These are phyloP conservation scores for Drosophila prosaltans DNA, from an alignment of 1,140 invertebrate genomes.

Conservation along the genomic window DNA sequence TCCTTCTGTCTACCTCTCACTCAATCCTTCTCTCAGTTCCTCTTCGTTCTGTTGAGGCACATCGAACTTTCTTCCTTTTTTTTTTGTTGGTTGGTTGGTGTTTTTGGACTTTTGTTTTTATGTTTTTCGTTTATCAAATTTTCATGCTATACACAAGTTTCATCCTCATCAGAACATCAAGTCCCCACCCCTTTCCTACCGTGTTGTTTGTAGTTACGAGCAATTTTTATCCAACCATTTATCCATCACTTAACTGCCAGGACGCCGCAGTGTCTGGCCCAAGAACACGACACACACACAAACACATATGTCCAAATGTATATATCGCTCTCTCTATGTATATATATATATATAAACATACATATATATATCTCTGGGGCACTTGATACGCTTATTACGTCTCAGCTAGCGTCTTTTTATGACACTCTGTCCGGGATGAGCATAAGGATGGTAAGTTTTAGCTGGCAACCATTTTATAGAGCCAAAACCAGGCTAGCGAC, in stretches of 20 bases:
- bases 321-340: neutral
- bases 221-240: slow-evolving; percentile 78
- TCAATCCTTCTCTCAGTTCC: slow-evolving; percentile 21
- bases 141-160: slow-evolving; percentile 61
- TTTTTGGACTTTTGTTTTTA: slow-evolving; percentile 45
- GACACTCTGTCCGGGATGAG: slow-evolving; percentile 39
- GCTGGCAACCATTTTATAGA: slow-evolving; percentile 65
- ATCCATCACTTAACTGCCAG: slow-evolving; percentile 74
- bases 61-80: slow-evolving; percentile 55
- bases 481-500: slow-evolving; percentile 55
- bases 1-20: neutral
- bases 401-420: slow-evolving; percentile 70
- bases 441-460: slow-evolving; percentile 7
- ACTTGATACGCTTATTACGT: slow-evolving; percentile 80
- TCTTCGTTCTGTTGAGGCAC: slow-evolving; percentile 37
- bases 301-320: slow-evolving; percentile 23
- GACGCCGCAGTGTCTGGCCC: slow-evolving; percentile 53
- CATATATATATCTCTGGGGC: slow-evolving; percentile 44
- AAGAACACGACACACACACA: slow-evolving; percentile 10
- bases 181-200: slow-evolving; percentile 11
- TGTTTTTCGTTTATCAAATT: slow-evolving; percentile 76
- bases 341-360: slow-evolving; percentile 34
- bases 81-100: slow-evolving; percentile 13
- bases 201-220: slow-evolving; percentile 65
- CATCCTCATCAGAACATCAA: slow-evolving; percentile 1